Evolutionary conservation across 1,140 invertebrate species (phyloP), one percentile per base, ranked within the genome.

Genomic region (Laupala kohalensis): DNA sequence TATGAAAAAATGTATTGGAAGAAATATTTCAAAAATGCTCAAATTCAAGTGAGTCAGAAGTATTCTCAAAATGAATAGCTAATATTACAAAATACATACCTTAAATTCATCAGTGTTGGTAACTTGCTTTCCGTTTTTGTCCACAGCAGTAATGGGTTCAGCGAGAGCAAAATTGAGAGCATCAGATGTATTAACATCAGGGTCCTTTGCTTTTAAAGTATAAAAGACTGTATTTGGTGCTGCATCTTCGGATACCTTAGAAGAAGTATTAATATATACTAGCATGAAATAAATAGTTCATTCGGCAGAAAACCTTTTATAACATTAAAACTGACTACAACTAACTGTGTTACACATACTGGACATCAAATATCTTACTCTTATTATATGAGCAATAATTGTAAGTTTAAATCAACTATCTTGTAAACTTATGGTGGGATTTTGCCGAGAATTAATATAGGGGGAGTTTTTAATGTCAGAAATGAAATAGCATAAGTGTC

Each of bases 101-200:
- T 69, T 76, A 29, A 75, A 71, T 73, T 76, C 71, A 6, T 74
- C 30, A 29, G 26, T 80, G 67, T 78, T 75, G 27, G 80, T 79
- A 19, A 94, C 89, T 78, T 88, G 86, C 73, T 90, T 89, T 66
- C 93, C 93, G 79, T 92, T 89, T 76, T 91, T 90, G 75, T 93
- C 90, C 25, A 94, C 87, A 5, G 92, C 93, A 0, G 88, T 87
- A 13, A 89, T 88, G 25, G 86, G 88, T 75, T 91, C 89, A 6
- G 86, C 87, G 64, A 90, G 84, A 0, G 86, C 87, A 75, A 88
- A 95, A 75, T 88, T 85, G 19, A 96, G 78, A 6, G 88, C 87
- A 65, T 88, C 86, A 3, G 84, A 83, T 64, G 85, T 84, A 23
- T 84, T 83, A 62, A 90, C 89, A 81, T 96, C 95, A 0, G 92